Evolutionary conservation across 2,113 vertebrate species (phyloP).

Genomic region (Malurus alboscapulatus): DNA sequence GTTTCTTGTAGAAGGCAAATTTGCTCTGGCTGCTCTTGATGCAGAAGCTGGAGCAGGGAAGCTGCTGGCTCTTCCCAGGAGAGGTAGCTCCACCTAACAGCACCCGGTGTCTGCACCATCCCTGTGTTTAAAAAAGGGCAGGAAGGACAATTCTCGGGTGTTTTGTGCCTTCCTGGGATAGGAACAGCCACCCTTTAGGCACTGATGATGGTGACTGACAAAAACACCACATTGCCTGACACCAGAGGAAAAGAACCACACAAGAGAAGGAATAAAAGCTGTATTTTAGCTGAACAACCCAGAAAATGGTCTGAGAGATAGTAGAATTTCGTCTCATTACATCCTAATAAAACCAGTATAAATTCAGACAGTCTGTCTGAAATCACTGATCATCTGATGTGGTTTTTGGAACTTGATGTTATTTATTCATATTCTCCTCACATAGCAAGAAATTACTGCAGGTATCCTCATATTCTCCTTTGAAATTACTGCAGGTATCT

Average conservation of each 20-base stretch:
- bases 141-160: background rate
- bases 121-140: background rate
- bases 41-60: background rate
- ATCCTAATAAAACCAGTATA: background rate
- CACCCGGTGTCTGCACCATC: background rate
- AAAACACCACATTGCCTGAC: background rate
- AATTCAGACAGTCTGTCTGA: background rate
- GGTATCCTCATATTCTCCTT: too few relatives aligned
- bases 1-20: background rate
- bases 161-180: background rate
- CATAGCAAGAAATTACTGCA: background rate
- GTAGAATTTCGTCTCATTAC: background rate
- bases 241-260: background rate
- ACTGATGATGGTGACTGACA: background rate
- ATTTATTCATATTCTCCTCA: background rate
- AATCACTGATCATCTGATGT: background rate
- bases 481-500: background rate
- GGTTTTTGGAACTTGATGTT: background rate
- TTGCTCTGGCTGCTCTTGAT: background rate
- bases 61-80: background rate
- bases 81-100: background rate
- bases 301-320: background rate
- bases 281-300: background rate
- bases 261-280: background rate
- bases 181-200: background rate